phyloP scores from a whole-genome alignment of 2,888 invertebrate genomes.

The Neocrepidodera transversa region DNA sequence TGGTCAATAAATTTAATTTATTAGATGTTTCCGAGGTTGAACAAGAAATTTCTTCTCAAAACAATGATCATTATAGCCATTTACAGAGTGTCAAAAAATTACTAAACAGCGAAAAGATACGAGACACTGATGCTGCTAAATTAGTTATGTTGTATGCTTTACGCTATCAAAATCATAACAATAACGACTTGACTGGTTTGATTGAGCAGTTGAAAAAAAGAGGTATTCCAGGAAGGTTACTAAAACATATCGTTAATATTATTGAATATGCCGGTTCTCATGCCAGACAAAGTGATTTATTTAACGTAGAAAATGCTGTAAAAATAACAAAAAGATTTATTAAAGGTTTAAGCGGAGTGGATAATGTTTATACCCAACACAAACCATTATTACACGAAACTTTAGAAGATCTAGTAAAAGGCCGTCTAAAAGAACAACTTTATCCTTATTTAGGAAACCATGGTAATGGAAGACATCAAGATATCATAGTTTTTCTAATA shows the following conservation, averaged over 20 bases:
- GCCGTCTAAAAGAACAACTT: constrained; percentile 82
- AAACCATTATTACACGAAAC: constrained; percentile 90
- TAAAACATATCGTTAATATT: constrained; percentile 68
- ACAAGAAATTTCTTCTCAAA: constrained; percentile 91
- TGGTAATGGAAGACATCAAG: constrained; percentile 76
- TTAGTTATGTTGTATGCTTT: constrained; percentile 93
- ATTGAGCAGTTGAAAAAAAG: constrained; percentile 75
- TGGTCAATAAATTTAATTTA: constrained; percentile 79
- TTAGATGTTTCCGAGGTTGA: constrained; percentile 93
- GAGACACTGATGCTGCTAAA: constrained; percentile 82
- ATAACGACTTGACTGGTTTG: constrained; percentile 81
- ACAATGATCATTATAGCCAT: constrained; percentile 78
- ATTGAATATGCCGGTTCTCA: constrained; percentile 87
- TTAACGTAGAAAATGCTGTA: constrained; percentile 80
- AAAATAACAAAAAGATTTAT: constrained; percentile 91
- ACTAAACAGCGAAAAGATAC: constrained; percentile 72
- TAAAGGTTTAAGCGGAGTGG: constrained; percentile 93
- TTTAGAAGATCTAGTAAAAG: constrained; percentile 89
- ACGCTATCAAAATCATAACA: constrained; percentile 89
- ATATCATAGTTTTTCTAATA: constrained; percentile 95
- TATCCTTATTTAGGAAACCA: constrained; percentile 85
- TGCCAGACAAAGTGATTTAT: constrained; percentile 82
- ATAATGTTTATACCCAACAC: constrained; percentile 99
- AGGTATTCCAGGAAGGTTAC: constrained; percentile 71
- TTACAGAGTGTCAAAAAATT: constrained; percentile 80